Evolutionary conservation across 2,113 vertebrate genomes (phyloP).

Genomic region (Gulo gulo): DNA sequence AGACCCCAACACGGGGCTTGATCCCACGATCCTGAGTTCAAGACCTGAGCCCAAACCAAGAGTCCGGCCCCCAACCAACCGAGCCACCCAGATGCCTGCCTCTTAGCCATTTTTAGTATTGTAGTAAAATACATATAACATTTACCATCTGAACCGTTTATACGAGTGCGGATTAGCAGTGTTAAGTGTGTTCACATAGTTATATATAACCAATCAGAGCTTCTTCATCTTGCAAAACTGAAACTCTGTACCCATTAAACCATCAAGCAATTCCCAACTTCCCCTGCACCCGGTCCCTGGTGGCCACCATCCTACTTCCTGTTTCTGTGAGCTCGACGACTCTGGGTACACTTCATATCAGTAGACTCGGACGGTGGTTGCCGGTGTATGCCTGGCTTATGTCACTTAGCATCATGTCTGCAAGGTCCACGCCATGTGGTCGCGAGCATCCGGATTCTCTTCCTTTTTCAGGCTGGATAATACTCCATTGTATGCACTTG

Average conservation of each 20-base stretch:
- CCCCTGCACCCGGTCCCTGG: neutral
- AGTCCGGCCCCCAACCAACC: neutral
- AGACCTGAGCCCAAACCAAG: neutral
- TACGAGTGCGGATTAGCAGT: neutral
- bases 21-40: neutral
- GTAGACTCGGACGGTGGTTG: neutral
- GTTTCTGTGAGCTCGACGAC: neutral
- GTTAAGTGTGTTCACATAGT: neutral
- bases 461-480: neutral
- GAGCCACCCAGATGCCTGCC: neutral
- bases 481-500: neutral
- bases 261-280: neutral
- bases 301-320: neutral
- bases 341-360: accelerated
- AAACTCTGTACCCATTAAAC: neutral
- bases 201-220: too few species aligned
- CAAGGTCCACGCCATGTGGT: neutral
- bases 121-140: neutral
- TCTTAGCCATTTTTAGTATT: neutral
- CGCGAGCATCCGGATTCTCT: accelerated
- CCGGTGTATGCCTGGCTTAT: neutral
- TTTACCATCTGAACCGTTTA: neutral
- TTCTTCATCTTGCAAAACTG: neutral
- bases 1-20: neutral
- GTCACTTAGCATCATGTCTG: neutral